A percentile compares a stretch with the other conserved stretches of the same genome.
Evolutionary conservation across 2,888 invertebrate species (phyloP).

Genomic region (Diploptera punctata): DNA sequence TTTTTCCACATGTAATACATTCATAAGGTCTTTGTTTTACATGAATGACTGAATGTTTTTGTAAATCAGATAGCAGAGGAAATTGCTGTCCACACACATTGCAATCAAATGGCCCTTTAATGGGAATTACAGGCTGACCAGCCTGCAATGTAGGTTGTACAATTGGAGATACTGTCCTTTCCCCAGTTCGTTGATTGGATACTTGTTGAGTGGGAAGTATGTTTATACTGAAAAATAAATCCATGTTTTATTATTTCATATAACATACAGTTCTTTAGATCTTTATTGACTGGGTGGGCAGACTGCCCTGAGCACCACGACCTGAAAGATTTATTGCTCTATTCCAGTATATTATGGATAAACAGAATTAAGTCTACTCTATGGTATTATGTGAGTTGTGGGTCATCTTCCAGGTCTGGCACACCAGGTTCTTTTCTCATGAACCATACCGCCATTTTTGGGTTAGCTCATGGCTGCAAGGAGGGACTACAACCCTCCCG

Average conservation of each 20-base stretch:
- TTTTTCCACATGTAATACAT: neutral
- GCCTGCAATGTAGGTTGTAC: neutral
- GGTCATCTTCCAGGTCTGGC: no score
- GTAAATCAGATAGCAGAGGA: neutral
- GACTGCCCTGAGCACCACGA: no score
- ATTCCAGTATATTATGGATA: no score
- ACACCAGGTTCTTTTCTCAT: no score
- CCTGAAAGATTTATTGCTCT: no score
- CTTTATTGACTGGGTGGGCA: neutral
- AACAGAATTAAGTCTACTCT: no score
- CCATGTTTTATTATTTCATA: no score
- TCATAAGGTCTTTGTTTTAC: neutral
- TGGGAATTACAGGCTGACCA: neutral
- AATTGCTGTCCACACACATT: conserved; percentile 14
- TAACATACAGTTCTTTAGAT: neutral
- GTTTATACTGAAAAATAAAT: neutral
- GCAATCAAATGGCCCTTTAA: neutral
- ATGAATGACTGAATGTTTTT: conserved; percentile 8
- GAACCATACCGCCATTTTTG: no score
- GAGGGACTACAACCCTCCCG: no score
- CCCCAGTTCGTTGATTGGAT: neutral
- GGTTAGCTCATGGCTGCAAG: no score
- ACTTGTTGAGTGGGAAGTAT: neutral
- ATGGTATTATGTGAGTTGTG: no score
- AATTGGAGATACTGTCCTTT: neutral